Percentiles rank a stretch among this genome's conserved stretches.
Evolutionary conservation across 64 coral and sea anemone genomes (phyloP).

Genomic region (Pocillopora verrucosa): DNA sequence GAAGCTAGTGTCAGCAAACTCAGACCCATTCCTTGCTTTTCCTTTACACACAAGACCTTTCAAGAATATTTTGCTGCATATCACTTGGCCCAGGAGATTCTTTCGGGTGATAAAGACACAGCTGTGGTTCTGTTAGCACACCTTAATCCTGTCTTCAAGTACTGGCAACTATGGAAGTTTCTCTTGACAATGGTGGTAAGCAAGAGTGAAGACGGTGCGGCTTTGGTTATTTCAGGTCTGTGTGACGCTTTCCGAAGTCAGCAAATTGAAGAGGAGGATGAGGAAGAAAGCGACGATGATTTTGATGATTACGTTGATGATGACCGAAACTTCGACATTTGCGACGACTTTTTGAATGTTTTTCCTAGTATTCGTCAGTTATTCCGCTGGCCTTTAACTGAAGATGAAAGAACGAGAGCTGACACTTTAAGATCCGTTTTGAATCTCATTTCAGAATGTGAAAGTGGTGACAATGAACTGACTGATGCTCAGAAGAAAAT

Average conservation of each 20-base stretch:
- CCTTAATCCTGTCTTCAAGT: neutral
- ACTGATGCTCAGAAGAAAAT: slow-evolving; percentile 6
- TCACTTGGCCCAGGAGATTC: neutral
- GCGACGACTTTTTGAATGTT: neutral
- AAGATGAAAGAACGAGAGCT: neutral
- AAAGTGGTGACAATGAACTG: neutral
- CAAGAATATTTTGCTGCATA: slow-evolving; percentile 37
- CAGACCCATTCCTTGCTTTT: neutral
- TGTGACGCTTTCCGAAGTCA: neutral
- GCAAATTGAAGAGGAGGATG: neutral
- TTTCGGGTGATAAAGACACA: neutral
- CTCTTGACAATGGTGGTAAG: neutral
- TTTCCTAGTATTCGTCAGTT: too few species aligned
- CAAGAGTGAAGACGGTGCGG: neutral
- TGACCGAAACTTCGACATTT: neutral
- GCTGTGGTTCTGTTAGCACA: neutral
- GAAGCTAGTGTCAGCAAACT: slow-evolving; percentile 10
- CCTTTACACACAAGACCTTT: slow-evolving; percentile 40
- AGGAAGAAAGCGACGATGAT: neutral
- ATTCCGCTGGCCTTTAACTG: neutral
- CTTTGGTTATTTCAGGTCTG: neutral
- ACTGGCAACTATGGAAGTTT: slow-evolving; percentile 27
- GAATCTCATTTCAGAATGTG: neutral
- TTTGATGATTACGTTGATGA: neutral
- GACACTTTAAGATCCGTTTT: neutral